phyloP scores from a whole-genome alignment of 2,113 vertebrate genomes.

The Campylorhamphus procurvoides region DNA sequence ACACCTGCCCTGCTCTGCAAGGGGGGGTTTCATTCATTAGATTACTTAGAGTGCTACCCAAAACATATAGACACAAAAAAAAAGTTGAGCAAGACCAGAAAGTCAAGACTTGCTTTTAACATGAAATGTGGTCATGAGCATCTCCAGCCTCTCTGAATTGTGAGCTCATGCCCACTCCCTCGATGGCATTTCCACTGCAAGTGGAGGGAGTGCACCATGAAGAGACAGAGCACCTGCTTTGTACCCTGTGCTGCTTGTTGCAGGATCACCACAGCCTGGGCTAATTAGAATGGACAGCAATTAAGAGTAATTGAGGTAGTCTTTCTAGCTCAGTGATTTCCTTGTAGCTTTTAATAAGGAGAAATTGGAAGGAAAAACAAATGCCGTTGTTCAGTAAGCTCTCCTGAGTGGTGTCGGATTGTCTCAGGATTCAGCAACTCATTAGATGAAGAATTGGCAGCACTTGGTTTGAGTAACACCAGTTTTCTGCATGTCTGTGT shows the following conservation, averaged over 20 bases:
- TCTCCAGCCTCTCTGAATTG: background rate
- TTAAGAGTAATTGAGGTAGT: conserved; percentile 45
- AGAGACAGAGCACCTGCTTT: background rate
- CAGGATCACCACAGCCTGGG: background rate
- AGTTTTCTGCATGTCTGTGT: conserved; percentile 41
- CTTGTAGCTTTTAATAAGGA: conserved; percentile 30
- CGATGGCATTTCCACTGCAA: background rate
- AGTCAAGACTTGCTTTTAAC: background rate
- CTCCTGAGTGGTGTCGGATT: background rate
- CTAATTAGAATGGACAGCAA: conserved; percentile 24
- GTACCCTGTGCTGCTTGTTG: background rate
- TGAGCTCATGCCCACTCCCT: background rate
- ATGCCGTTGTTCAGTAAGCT: conserved; percentile 6
- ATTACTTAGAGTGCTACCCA: background rate
- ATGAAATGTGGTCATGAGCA: accelerated
- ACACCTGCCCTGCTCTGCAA: accelerated
- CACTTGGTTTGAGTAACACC: background rate
- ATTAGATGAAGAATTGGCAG: conserved; percentile 42
- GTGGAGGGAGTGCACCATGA: accelerated
- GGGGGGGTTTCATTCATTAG: background rate
- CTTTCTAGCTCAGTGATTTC: conserved; percentile 49
- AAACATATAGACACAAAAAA: background rate
- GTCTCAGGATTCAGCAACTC: conserved; percentile 20
- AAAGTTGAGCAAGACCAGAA: background rate
- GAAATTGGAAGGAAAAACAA: conserved; percentile 46